Evolutionary conservation across 2,888 invertebrate species (phyloP), one percentile per base, ranked within the genome.

Genomic region (Himalopsyche tibetana): DNA sequence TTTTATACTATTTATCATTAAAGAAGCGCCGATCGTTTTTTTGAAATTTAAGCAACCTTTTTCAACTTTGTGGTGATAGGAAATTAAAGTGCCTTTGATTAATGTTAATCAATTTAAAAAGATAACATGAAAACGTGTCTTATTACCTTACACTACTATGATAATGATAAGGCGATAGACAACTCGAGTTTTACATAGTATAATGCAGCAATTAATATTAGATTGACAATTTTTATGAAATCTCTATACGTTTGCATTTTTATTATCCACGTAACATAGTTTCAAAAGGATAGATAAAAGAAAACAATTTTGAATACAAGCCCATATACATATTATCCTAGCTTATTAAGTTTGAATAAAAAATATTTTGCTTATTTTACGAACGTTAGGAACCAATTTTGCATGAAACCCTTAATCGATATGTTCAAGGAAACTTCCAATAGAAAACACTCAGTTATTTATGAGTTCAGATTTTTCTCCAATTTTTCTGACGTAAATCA

Each of bases 71-170:
- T 6, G n/a, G n/a, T n/a, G 17, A 8, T 56, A n/a, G n/a, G 5
- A 56, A n/a, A 56, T 56, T 6, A 56, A 19, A n/a, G 56, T 17
- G 4, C 38, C 15, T 55, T 84, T 80, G 40, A 84, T 28, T 28
- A 28, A 28, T 80, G n/a, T 55, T 80, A 79, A 12, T 11, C n/a
- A 55, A 55, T n/a, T 55, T 17, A 80, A 80, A 55, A 17, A 55
- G 84, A 84, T 84, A 19, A 84, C 38, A 80, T 40, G 40, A 40
- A 84, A 80, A 84, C 74, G 84, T 84, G 84, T 28, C 40, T 56
- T 40, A 80, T 84, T 17, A 40, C 55, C 42, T 56, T n/a, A 17
- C 42, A 55, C 55, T 84, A 79, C 84, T 79, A 79, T 55, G 79
- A 28, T 80, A 55, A 84, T 74, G 80, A 80, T 38, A 55, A 80